Evolutionary conservation across 2,888 invertebrate genomes (phyloP), one percentile per base, ranked within the genome.

Genomic region (Zeuzera pyrina): DNA sequence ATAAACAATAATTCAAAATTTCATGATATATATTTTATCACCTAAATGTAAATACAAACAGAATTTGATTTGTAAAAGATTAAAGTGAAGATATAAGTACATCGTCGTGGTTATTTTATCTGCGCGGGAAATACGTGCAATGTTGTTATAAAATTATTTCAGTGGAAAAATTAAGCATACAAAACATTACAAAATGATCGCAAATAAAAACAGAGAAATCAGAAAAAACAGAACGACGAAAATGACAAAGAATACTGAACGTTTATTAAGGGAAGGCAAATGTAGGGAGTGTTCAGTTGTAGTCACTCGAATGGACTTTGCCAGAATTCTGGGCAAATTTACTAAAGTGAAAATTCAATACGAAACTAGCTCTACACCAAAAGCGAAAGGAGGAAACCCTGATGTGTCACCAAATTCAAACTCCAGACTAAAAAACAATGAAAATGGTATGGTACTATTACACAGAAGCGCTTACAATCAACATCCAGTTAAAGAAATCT

Each of bases 301-400:
- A 34, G 68, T 83, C 35, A 77, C 74, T 42, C 72, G 70, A 41
- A 79, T 84, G 81, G 78, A 84, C 54, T 83, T 83, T 62, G 79
- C 76, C 38, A 83, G 74, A 57, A 81, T 83, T 43, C 55, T 83
- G 36, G 83, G 83, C 38, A 83, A 74, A 67, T 81, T 78, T 50
- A 83, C 79, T 3, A 81, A 79, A 58, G 83, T 83, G 2, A 83
- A 81, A 54, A 81, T 83, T 27, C 77, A 83, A 37, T 83, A 78
- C 48, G 81, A 81, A 57, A 76, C 62, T 25, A 66, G 55, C 47
- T 48, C 63, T 3, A 53, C 67, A 3, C 52, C 66, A 4, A 74
- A 68, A 58, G 41, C 57, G 29, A 69, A 67, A 48, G 58, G 59
- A 36, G 16, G 15, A 8, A 12, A 16, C n/a, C 45, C 42, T 11